Percentiles rank a stretch among this genome's conserved stretches.
Conservation (phyloP, 2,797 vertebrate species). For the Bryconaethiops microstoma region DNA sequence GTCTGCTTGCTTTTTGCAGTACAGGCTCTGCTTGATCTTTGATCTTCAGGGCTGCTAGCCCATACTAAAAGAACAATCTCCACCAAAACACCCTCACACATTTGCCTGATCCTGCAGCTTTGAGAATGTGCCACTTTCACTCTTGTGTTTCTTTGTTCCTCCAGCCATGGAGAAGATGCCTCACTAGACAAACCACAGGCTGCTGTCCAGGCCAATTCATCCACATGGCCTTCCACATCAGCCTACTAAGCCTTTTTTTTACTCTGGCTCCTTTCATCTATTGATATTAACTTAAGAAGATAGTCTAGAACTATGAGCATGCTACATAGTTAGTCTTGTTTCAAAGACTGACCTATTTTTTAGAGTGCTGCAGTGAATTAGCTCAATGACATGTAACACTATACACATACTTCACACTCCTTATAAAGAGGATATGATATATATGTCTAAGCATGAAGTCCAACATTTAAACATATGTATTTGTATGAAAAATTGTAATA, state of each 20-base stretch:
- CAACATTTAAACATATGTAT: too few relatives aligned
- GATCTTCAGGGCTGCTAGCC: slow-evolving; percentile 27
- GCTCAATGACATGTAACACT: not conserved
- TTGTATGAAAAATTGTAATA: too few relatives aligned
- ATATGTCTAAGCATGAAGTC: too few relatives aligned
- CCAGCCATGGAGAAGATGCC: slow-evolving; percentile 37
- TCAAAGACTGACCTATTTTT: not conserved
- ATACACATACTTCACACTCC: not conserved
- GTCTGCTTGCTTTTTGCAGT: slow-evolving; percentile 25
- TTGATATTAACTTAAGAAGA: slow-evolving; percentile 13
- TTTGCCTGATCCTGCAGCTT: slow-evolving; percentile 33
- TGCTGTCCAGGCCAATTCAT: slow-evolving; percentile 49
- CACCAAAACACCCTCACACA: slow-evolving; percentile 27
- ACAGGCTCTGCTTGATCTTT: slow-evolving; percentile 1
- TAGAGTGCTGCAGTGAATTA: not conserved
- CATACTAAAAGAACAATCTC: slow-evolving; percentile 25
- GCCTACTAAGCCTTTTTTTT: slow-evolving; percentile 30
- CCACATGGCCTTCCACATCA: slow-evolving; percentile 23
- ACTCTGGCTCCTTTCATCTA: slow-evolving; percentile 15
- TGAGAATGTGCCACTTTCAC: slow-evolving; percentile 53
- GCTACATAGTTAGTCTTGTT: not conserved
- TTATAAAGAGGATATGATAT: too few relatives aligned
- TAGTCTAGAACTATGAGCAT: slow-evolving; percentile 16
- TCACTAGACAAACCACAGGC: slow-evolving; percentile 48
- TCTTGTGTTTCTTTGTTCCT: slow-evolving; percentile 37